A percentile compares a stretch with the other conserved stretches of the same genome.
phyloP scores from a whole-genome alignment of 2,888 invertebrate species.

The Odontomyia ornata region DNA sequence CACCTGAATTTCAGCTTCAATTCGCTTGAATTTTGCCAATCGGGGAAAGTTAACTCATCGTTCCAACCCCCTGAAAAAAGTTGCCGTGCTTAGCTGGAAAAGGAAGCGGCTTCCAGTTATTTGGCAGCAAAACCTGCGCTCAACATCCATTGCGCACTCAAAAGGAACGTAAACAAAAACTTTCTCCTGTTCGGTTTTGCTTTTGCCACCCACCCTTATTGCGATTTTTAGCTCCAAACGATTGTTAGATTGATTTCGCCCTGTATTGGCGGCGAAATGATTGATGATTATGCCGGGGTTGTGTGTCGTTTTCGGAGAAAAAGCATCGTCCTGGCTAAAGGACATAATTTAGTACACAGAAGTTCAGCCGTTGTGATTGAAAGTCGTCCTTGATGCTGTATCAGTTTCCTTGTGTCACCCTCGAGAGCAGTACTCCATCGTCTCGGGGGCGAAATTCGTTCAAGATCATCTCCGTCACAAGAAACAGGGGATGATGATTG shows the following conservation, averaged over 20 bases:
- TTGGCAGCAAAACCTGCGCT: slow-evolving; percentile 44
- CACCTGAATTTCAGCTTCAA: neutral
- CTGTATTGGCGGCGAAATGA: slow-evolving; percentile 26
- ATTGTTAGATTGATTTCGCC: neutral
- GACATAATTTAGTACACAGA: neutral
- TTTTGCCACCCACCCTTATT: neutral
- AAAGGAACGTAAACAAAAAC: slow-evolving; percentile 46
- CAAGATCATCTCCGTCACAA: neutral
- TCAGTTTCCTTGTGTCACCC: neutral
- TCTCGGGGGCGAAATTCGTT: neutral
- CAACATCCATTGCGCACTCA: slow-evolving; percentile 40
- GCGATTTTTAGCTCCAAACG: neutral
- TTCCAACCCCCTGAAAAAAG: neutral
- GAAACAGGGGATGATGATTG: slow-evolving; percentile 21
- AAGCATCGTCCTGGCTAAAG: slow-evolving; percentile 6
- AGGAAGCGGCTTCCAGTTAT: slow-evolving; percentile 7
- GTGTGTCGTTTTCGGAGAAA: slow-evolving; percentile 1
- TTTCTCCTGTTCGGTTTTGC: slow-evolving; percentile 38
- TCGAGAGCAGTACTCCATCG: neutral
- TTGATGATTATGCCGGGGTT: slow-evolving; percentile 37
- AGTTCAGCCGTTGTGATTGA: slow-evolving; percentile 46
- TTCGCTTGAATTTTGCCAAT: neutral
- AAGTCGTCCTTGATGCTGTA: slow-evolving; percentile 28
- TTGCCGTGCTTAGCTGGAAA: neutral
- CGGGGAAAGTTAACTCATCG: neutral